Percentiles rank a stretch among this genome's conserved stretches.
Evolutionary conservation across 2,797 vertebrate species (phyloP).

Genomic region (Falco cherrug): DNA sequence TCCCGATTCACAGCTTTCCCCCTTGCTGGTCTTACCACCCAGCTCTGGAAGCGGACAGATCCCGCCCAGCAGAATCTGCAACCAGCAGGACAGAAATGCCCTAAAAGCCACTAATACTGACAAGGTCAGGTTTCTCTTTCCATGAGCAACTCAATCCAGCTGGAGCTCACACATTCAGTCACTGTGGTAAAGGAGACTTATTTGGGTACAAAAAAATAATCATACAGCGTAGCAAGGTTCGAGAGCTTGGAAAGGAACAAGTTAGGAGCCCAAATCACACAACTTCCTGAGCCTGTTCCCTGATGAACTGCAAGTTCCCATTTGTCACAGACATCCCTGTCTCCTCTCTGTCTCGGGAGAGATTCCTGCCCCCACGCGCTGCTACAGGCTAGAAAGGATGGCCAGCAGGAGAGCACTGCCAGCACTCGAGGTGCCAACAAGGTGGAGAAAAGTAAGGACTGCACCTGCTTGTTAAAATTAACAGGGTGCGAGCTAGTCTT

Average conservation of each 20-base stretch:
- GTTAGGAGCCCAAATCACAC: not conserved
- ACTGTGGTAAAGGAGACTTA: not conserved
- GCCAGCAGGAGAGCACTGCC: not conserved
- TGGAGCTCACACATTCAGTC: conserved; percentile 34
- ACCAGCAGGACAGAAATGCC: not conserved
- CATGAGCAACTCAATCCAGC: conserved; percentile 38
- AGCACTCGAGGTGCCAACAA: not conserved
- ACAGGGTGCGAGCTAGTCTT: not conserved
- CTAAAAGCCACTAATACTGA: not conserved
- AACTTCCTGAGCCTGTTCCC: not conserved
- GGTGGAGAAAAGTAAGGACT: not conserved
- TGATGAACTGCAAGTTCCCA: not conserved
- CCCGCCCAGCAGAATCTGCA: conserved; percentile 56
- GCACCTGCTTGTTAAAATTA: not conserved
- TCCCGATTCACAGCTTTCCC: not conserved
- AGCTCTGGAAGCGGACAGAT: not conserved
- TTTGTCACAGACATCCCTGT: not conserved
- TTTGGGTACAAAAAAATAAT: not conserved
- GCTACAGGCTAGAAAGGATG: not conserved
- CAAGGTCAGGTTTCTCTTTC: not conserved
- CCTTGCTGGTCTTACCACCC: not conserved
- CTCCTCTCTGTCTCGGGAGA: not conserved
- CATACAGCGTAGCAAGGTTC: not conserved
- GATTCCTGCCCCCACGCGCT: not conserved
- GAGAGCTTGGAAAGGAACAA: not conserved